Evolutionary conservation across 2,113 vertebrate genomes (phyloP).

Genomic region (Malurus alboscapulatus): DNA sequence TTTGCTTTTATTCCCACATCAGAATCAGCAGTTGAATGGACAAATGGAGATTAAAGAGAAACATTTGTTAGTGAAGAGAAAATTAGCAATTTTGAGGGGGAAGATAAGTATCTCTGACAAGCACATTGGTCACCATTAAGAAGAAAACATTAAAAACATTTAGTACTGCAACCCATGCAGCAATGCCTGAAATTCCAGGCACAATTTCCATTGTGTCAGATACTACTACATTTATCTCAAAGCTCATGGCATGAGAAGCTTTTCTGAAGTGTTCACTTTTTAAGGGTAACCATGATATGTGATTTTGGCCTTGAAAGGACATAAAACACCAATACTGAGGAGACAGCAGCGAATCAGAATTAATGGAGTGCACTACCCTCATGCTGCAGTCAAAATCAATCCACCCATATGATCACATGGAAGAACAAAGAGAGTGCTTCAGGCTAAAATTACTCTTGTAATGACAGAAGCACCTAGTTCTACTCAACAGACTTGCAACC

Average conservation of each 20-base stretch:
- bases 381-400: constrained; percentile 56
- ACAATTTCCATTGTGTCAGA: not conserved
- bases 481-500: not conserved
- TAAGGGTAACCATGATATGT: not conserved
- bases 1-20: constrained; percentile 85
- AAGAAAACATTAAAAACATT: constrained; percentile 9
- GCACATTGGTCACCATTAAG: constrained; percentile 22
- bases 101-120: constrained; percentile 28
- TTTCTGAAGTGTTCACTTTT: constrained; percentile 9
- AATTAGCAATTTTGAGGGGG: constrained; percentile 47
- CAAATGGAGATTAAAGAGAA: constrained; percentile 86
- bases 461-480: constrained; percentile 24
- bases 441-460: constrained; percentile 22
- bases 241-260: not conserved
- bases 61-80: constrained; percentile 79
- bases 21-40: constrained; percentile 84
- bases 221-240: not conserved
- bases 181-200: not conserved
- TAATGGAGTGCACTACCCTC: constrained; percentile 11
- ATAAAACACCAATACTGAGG: not conserved
- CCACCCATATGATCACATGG: not conserved
- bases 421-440: constrained; percentile 49
- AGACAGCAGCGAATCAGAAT: constrained; percentile 17
- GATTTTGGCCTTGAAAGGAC: not conserved
- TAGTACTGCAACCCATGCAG: not conserved